Percentiles rank a stretch among this genome's conserved stretches.
Conservation (phyloP, 64 coral and sea anemone species). For the Astreopora myriophthalma region DNA sequence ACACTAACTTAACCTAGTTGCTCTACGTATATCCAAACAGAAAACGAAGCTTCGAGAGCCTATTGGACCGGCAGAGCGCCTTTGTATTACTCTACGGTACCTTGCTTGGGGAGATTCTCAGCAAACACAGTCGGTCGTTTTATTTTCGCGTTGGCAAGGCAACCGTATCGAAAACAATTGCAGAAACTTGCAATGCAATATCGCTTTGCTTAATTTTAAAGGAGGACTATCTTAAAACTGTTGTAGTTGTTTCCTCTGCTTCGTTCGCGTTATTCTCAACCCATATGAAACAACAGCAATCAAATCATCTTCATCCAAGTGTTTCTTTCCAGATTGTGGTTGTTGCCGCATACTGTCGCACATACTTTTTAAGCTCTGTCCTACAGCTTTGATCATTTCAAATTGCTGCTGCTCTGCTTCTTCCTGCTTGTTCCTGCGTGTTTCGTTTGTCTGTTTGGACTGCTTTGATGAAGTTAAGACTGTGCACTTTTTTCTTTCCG, state of each 20-base stretch:
- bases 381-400: neutral
- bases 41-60: conserved; percentile 7
- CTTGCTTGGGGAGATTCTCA: conserved; percentile 34
- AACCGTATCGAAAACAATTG: conserved; percentile 16
- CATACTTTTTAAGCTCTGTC: neutral
- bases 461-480: neutral
- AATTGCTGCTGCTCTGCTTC: neutral
- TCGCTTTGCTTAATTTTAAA: neutral
- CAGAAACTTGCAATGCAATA: conserved; percentile 19
- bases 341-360: neutral
- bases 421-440: no score
- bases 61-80: neutral
- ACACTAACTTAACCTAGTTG: neutral
- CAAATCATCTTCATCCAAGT: neutral
- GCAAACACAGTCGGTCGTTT: conserved; percentile 21
- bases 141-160: conserved; percentile 22
- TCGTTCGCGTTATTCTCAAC: neutral
- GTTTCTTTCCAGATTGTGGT: neutral
- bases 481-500: neutral
- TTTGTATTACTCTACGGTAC: neutral
- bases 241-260: neutral
- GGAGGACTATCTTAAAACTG: no score
- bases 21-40: neutral
- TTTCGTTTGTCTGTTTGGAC: no score
- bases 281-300: neutral